phyloP scores from a whole-genome alignment of 2,888 invertebrate genomes.

The Limnephilus lunatus region DNA sequence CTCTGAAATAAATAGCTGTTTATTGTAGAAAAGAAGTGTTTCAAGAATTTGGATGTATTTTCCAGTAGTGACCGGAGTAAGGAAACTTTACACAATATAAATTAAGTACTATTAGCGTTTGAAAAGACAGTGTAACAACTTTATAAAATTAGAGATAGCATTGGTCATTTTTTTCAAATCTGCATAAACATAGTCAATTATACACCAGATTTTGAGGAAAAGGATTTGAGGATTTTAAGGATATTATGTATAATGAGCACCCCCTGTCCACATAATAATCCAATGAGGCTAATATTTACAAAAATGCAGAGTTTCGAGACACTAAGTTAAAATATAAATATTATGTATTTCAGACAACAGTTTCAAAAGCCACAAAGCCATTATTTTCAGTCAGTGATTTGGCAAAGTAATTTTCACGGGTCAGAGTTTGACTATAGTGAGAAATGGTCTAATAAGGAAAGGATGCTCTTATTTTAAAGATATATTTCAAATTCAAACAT shows the following conservation, averaged over 20 bases:
- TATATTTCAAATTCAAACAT: conserved; percentile 10
- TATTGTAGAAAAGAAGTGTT: too few species aligned
- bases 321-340: background rate
- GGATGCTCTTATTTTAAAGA: background rate
- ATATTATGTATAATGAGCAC: background rate
- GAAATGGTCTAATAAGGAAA: background rate
- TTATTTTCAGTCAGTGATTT: background rate
- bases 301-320: background rate
- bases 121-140: background rate
- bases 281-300: background rate
- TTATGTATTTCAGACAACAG: background rate
- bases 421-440: background rate
- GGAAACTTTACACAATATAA: background rate
- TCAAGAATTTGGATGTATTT: too few species aligned
- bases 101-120: background rate
- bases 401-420: too few species aligned
- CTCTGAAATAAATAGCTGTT: too few species aligned
- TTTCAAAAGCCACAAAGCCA: background rate
- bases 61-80: too few species aligned
- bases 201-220: too few species aligned
- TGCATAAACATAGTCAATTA: too few species aligned
- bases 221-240: too few species aligned
- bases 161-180: background rate
- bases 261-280: background rate
- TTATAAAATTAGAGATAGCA: background rate